Evolutionary conservation across 2,113 vertebrate genomes (phyloP).

Genomic region (Ptychochromis oligacanthus): DNA sequence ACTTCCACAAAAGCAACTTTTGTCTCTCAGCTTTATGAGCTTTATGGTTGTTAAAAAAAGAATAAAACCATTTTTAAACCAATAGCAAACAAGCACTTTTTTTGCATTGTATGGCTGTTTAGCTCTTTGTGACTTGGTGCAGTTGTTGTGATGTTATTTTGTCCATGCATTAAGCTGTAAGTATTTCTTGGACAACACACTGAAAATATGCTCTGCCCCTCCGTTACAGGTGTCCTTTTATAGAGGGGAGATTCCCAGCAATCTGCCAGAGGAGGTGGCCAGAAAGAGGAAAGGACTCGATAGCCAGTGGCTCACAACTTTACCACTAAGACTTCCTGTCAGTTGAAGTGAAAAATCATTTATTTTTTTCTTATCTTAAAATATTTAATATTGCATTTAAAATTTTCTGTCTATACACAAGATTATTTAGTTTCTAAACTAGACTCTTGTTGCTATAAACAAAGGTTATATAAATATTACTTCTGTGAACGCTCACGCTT

Average conservation of each 20-base stretch:
- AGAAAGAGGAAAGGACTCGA: conserved; percentile 85
- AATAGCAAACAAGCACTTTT: too few species aligned
- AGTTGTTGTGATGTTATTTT: neutral
- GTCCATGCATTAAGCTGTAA: neutral
- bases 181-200: neutral
- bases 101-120: too few species aligned
- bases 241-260: conserved; percentile 84
- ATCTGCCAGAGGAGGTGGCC: conserved; percentile 86
- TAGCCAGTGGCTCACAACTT: conserved; percentile 89
- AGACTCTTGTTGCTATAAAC: neutral
- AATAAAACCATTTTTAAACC: too few species aligned
- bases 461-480: neutral
- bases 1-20: neutral
- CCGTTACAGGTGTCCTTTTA: conserved; percentile 94
- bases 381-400: neutral
- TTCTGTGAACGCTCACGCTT: neutral
- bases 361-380: neutral
- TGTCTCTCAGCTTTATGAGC: neutral
- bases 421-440: neutral
- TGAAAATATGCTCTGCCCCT: neutral
- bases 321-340: conserved; percentile 93
- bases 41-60: neutral
- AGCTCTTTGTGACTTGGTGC: too few species aligned
- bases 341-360: conserved; percentile 31
- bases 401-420: neutral